Conservation (phyloP, 2,113 vertebrate species). For the Anolis sagrei region DNA sequence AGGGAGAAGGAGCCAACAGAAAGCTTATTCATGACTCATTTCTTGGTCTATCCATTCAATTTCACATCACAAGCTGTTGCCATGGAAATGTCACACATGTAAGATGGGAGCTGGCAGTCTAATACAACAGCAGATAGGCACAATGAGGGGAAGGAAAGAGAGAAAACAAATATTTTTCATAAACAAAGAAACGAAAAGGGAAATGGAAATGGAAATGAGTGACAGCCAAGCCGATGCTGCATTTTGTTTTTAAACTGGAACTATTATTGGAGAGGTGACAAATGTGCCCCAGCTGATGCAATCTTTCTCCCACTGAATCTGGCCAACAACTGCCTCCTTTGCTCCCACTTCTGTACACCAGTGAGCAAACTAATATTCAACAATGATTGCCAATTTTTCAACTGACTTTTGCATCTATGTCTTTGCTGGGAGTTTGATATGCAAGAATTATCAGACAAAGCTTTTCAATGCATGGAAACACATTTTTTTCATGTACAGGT, state of each 20-base stretch:
- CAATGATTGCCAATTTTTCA: background rate
- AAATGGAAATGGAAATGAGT: background rate
- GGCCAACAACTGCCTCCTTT: background rate
- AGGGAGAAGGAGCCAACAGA: background rate
- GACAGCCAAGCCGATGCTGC: background rate
- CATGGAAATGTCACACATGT: constrained; percentile 46
- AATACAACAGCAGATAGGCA: constrained; percentile 21
- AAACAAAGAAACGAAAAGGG: constrained; percentile 8
- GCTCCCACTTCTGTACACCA: background rate
- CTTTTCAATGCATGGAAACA: background rate
- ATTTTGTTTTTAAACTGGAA: background rate
- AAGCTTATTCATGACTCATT: constrained; percentile 21
- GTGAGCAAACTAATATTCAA: background rate
- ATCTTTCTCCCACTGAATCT: background rate
- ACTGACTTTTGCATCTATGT: background rate
- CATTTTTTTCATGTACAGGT: background rate
- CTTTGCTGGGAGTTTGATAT: background rate
- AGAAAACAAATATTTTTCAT: constrained; percentile 3
- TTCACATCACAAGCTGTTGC: constrained; percentile 30
- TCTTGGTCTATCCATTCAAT: background rate
- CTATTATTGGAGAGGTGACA: background rate
- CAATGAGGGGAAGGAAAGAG: background rate
- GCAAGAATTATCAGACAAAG: background rate
- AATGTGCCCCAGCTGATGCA: background rate
- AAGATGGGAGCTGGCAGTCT: constrained; percentile 33